These are phyloP conservation scores for Uromys caudimaculatus DNA, from an alignment of 2,797 vertebrate species.

Conservation along the genomic window DNA sequence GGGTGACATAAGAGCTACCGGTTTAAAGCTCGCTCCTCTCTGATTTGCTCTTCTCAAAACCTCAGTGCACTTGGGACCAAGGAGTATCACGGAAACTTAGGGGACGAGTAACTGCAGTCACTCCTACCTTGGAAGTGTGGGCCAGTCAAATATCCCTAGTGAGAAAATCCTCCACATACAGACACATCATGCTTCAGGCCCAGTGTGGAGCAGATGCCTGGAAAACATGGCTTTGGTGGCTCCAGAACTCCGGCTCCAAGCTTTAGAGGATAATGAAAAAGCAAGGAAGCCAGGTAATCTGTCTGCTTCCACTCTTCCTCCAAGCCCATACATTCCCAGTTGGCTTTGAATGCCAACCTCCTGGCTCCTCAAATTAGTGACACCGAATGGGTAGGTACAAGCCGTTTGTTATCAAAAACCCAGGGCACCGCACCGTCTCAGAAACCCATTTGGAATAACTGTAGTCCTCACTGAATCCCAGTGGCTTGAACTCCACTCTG, in stretches of 20 bases:
- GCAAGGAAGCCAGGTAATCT: background rate
- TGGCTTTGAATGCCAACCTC: background rate
- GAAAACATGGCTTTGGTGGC: background rate
- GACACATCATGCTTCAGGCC: background rate
- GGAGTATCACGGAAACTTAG: fast-evolving
- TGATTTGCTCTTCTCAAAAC: background rate
- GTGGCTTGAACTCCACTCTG: background rate
- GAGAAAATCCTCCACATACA: background rate
- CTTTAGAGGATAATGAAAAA: background rate
- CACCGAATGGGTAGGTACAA: background rate
- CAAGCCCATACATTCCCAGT: background rate
- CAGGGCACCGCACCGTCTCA: background rate
- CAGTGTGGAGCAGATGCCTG: background rate
- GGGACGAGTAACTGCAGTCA: no score
- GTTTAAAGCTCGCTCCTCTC: background rate
- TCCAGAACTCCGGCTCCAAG: fast-evolving
- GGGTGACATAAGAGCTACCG: background rate
- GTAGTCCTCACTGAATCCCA: background rate
- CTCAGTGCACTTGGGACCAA: background rate
- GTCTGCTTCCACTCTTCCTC: background rate
- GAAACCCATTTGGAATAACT: background rate
- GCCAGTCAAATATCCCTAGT: background rate
- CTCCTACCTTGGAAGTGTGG: background rate
- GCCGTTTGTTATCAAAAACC: background rate
- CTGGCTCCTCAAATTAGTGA: fast-evolving